Conservation (phyloP, 35 echinoderm and acorn worm genomes). For the Lytechinus pictus region DNA sequence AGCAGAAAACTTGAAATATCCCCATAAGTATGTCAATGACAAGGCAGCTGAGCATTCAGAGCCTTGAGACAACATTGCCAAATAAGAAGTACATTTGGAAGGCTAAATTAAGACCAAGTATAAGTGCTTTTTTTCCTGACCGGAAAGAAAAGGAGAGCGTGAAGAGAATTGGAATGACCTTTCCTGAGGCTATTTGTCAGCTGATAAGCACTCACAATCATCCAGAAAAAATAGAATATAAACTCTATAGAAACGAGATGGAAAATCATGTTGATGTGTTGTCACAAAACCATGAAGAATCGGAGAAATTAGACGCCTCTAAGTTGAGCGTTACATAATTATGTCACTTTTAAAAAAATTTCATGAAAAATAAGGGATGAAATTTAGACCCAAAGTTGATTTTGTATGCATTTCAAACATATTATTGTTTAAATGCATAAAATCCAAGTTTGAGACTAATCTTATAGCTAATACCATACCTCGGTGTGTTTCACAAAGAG, state of each 20-base stretch:
- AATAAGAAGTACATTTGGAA: neutral
- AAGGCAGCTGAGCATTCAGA: neutral
- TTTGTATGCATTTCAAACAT: no score
- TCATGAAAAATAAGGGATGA: no score
- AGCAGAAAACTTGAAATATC: no score
- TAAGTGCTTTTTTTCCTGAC: neutral
- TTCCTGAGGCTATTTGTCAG: neutral
- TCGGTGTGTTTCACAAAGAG: no score
- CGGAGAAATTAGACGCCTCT: neutral
- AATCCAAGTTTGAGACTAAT: no score
- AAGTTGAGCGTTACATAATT: no score
- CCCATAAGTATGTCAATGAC: neutral
- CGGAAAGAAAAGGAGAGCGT: neutral
- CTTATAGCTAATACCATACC: no score
- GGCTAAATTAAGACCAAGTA: neutral
- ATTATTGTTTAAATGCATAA: no score
- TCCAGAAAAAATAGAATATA: neutral
- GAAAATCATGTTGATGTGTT: neutral
- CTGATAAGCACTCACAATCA: neutral
- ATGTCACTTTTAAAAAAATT: no score
- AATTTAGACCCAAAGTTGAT: no score
- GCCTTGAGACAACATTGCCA: neutral
- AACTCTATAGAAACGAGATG: neutral
- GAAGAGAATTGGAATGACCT: slow-evolving; percentile 1
- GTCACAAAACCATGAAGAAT: neutral